Conservation (phyloP, 2,113 vertebrate species). For the Prietella phreatophila region DNA sequence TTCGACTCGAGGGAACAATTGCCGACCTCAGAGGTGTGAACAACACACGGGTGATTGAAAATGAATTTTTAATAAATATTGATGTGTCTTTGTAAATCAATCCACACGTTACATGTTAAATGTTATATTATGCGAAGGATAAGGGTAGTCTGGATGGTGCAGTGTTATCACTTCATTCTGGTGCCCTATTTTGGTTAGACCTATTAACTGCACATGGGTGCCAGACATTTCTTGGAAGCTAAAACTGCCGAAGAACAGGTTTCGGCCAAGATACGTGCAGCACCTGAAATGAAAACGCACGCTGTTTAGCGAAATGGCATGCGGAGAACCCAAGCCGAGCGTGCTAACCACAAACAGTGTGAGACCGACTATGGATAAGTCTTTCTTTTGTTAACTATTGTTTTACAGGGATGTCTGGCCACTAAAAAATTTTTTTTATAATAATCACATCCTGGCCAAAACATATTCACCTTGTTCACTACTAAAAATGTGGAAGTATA, state of each 20-base stretch:
- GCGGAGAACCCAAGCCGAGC: background rate
- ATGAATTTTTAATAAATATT: background rate
- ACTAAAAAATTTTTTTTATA: too few relatives aligned
- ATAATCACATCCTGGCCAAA: background rate
- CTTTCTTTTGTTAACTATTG: background rate
- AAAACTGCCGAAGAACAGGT: background rate
- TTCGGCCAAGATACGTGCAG: background rate
- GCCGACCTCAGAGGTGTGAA: background rate
- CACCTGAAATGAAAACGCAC: background rate
- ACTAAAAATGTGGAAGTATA: background rate
- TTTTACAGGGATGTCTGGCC: background rate
- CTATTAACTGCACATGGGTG: background rate
- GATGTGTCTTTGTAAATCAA: background rate
- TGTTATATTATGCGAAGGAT: background rate
- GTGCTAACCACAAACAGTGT: background rate
- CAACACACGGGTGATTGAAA: background rate
- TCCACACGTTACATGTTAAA: background rate
- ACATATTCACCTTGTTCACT: background rate
- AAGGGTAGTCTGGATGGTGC: background rate
- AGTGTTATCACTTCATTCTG: background rate
- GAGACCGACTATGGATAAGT: background rate
- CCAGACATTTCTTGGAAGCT: conserved; percentile 5
- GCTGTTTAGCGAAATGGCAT: background rate
- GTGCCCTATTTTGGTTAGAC: conserved; percentile 14
- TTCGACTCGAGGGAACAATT: background rate